These are phyloP conservation scores for Cheumatopsyche charites DNA, from an alignment of 1,140 invertebrate genomes.

Conservation along the genomic window DNA sequence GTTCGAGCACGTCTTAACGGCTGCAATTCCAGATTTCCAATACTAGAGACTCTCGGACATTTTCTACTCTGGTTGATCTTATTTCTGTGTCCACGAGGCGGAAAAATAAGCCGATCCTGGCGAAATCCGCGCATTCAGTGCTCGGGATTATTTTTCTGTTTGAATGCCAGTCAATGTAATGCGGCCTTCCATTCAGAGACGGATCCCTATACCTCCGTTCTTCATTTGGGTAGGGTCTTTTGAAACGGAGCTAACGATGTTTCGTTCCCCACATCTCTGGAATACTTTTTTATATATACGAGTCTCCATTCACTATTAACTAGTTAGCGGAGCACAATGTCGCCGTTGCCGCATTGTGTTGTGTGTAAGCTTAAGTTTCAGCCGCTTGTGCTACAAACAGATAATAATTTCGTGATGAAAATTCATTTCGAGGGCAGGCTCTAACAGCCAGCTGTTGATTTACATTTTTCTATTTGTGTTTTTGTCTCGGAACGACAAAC, in stretches of 20 bases:
- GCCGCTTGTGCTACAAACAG: not conserved
- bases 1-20: no score
- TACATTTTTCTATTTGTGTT: slow-evolving; percentile 23
- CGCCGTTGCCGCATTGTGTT: not conserved
- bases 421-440: not conserved
- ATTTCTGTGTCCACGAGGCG: slow-evolving; percentile 4
- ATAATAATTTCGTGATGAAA: slow-evolving; percentile 4
- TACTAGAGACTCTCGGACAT: not conserved
- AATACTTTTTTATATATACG: not conserved
- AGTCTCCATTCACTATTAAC: not conserved
- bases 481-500: slow-evolving; percentile 17
- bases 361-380: not conserved
- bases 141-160: slow-evolving; percentile 32
- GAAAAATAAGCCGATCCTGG: slow-evolving; percentile 20
- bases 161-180: slow-evolving; percentile 28
- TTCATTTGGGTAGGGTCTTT: slow-evolving; percentile 19
- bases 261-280: not conserved
- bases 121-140: slow-evolving; percentile 22
- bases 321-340: not conserved
- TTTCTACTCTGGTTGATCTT: slow-evolving; percentile 22
- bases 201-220: slow-evolving; percentile 12
- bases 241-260: slow-evolving; percentile 26
- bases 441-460: slow-evolving; percentile 7
- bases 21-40: not conserved
- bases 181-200: slow-evolving; percentile 8